phyloP scores from a whole-genome alignment of 2,888 invertebrate species.

The Epiblema foenella region DNA sequence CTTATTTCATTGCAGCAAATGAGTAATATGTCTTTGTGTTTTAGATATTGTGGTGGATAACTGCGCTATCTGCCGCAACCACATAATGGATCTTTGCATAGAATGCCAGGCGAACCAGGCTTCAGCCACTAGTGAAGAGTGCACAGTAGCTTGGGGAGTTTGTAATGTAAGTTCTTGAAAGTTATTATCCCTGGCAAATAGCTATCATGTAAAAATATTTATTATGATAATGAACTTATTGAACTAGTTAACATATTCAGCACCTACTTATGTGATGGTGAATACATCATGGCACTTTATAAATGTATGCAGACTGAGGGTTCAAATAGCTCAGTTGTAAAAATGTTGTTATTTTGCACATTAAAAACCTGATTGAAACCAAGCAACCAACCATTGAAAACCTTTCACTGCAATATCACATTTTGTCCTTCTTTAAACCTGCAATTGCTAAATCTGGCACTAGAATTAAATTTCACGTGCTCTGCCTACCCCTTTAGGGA shows the following conservation, averaged over 20 bases:
- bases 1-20: constrained; percentile 10
- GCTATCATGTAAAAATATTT: too few species aligned
- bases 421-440: too few species aligned
- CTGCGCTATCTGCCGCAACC: constrained; percentile 99
- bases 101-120: constrained; percentile 99
- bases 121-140: constrained; percentile 99
- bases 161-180: constrained; percentile 92
- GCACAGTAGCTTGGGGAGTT: constrained; percentile 99
- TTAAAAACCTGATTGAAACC: too few species aligned
- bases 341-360: too few species aligned
- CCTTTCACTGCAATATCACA: too few species aligned
- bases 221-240: neutral
- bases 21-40: constrained; percentile 48
- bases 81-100: constrained; percentile 99
- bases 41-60: constrained; percentile 99
- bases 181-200: neutral
- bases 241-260: neutral
- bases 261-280: neutral
- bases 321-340: neutral
- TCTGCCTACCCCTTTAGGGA: too few species aligned
- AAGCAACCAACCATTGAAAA: too few species aligned
- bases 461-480: too few species aligned
- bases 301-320: neutral
- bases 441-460: too few species aligned
- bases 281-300: neutral